Percentiles rank a stretch among this genome's conserved stretches.
These are phyloP conservation scores for Polydrusus tereticollis DNA, from an alignment of 2,888 invertebrate genomes.

Conservation along the genomic window DNA sequence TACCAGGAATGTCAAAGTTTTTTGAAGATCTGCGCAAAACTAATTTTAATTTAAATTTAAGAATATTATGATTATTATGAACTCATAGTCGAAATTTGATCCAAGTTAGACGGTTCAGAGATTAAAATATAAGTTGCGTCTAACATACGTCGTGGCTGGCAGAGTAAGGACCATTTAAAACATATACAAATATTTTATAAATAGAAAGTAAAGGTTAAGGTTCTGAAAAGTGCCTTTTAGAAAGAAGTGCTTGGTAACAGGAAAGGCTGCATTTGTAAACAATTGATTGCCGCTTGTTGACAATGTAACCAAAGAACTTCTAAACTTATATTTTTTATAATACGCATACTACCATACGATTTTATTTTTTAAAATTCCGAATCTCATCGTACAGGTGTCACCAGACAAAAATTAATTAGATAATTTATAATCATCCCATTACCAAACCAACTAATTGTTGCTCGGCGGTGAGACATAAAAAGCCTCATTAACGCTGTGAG, in stretches of 20 bases:
- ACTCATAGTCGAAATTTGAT: not conserved
- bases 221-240: conserved; percentile 26
- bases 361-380: not conserved
- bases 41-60: too few relatives aligned
- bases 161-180: not conserved
- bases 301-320: not conserved
- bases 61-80: too few relatives aligned
- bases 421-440: conserved; percentile 13
- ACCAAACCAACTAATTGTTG: conserved; percentile 6
- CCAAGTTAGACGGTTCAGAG: not conserved
- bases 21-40: too few relatives aligned
- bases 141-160: not conserved
- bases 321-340: not conserved
- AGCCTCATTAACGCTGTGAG: conserved; percentile 15
- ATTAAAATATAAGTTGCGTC: not conserved
- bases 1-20: too few relatives aligned
- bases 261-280: conserved; percentile 4
- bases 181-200: conserved; percentile 26
- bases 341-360: too few relatives aligned
- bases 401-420: not conserved
- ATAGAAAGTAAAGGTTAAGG: conserved; percentile 33
- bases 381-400: conserved; percentile 5
- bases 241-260: conserved; percentile 20
- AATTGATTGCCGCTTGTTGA: not conserved
- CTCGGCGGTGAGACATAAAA: conserved; percentile 10